phyloP scores from a whole-genome alignment of 2,888 invertebrate genomes.

The Megaustenia siamemsis region DNA sequence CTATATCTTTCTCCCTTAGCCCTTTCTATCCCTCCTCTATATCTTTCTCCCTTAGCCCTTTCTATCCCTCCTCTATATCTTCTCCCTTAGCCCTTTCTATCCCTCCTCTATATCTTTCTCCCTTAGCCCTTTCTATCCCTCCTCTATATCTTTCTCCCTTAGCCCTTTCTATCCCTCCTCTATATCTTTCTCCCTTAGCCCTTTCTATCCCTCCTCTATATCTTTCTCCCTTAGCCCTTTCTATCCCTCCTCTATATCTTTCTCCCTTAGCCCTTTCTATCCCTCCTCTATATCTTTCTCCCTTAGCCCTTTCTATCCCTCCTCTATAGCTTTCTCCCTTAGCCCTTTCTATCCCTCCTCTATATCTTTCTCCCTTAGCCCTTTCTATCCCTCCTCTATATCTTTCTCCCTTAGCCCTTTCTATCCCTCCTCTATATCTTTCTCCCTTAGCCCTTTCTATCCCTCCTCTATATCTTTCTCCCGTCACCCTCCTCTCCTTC shows the following conservation, averaged over 20 bases:
- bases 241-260: neutral
- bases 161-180: neutral
- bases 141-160: neutral
- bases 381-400: neutral
- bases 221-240: neutral
- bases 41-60: neutral
- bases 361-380: neutral
- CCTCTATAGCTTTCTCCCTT: neutral
- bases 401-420: neutral
- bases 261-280: constrained; percentile 7
- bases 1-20: neutral
- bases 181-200: constrained; percentile 13
- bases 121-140: neutral
- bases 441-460: neutral
- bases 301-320: neutral
- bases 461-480: neutral
- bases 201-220: neutral
- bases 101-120: neutral
- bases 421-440: neutral
- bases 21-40: neutral
- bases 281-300: neutral
- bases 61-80: neutral
- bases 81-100: neutral
- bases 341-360: neutral
- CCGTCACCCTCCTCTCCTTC: neutral